Conservation (phyloP, 2,888 invertebrate species). For the Rhamphomyia laevipes region DNA sequence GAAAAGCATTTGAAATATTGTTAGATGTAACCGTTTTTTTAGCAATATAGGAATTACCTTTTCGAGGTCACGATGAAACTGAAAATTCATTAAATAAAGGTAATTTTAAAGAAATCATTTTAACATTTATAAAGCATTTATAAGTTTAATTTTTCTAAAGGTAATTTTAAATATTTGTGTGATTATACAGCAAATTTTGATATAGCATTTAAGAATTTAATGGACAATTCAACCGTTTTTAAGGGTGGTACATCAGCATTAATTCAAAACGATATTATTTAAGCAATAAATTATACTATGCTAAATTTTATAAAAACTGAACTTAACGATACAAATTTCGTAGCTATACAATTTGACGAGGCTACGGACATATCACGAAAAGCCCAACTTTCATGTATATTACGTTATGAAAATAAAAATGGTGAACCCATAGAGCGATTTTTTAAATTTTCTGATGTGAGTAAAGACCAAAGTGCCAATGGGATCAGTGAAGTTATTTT, state of each 20-base stretch:
- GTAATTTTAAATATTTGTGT: slow-evolving; percentile 4
- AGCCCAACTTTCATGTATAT: slow-evolving; percentile 1
- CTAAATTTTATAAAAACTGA: slow-evolving; percentile 16
- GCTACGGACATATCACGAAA: slow-evolving; percentile 2
- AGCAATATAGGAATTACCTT: slow-evolving; percentile 9
- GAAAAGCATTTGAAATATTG: slow-evolving; percentile 8
- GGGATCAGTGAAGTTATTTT: slow-evolving; percentile 7
- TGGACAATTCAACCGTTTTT: slow-evolving; percentile 4
- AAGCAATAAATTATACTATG: not conserved
- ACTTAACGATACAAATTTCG: slow-evolving; percentile 16
- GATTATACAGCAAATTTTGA: slow-evolving; percentile 3
- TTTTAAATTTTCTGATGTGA: slow-evolving; percentile 5
- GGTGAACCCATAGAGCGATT: not conserved
- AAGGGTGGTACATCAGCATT: not conserved
- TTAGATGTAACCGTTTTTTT: slow-evolving; percentile 9
- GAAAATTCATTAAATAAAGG: slow-evolving; percentile 1
- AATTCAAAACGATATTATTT: not conserved
- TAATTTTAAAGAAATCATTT: too few species aligned
- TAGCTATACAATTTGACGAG: slow-evolving; percentile 19
- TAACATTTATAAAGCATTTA: too few species aligned
- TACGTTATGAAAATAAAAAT: slow-evolving; percentile 1
- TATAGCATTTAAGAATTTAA: slow-evolving; percentile 4
- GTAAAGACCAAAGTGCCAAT: not conserved
- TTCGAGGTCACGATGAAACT: slow-evolving; percentile 8
- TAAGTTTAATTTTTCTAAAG: not conserved